Conservation (phyloP, 2,797 vertebrate genomes). For the Hoplostethus mediterraneus region DNA sequence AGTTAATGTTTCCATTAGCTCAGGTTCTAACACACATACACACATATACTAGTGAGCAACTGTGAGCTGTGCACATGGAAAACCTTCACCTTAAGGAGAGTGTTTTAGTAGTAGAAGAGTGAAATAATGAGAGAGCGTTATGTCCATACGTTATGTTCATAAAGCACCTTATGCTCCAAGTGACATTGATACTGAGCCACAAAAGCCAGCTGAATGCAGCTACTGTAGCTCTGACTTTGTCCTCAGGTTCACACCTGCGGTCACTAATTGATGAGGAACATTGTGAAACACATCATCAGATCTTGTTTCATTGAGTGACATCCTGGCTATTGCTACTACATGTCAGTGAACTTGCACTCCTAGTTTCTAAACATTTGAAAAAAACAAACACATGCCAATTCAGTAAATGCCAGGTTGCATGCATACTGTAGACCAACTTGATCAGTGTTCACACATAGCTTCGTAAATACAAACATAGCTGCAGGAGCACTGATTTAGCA, state of each 20-base stretch:
- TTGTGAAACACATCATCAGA: slow-evolving; percentile 12
- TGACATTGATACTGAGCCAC: neutral
- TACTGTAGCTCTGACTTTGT: neutral
- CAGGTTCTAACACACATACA: slow-evolving; percentile 23
- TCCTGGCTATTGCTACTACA: neutral
- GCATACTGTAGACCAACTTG: neutral
- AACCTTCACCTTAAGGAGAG: neutral
- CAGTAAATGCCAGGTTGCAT: neutral
- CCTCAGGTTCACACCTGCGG: slow-evolving; percentile 26
- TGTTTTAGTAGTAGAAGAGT: neutral
- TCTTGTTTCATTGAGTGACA: neutral
- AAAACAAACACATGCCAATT: neutral
- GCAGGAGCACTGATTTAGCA: neutral
- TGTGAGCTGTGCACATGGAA: slow-evolving; percentile 4
- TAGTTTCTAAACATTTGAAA: too few species aligned
- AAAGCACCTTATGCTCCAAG: neutral
- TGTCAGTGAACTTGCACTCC: neutral
- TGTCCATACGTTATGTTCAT: neutral
- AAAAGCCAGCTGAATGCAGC: neutral
- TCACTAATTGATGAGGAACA: slow-evolving; percentile 29
- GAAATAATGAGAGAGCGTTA: neutral
- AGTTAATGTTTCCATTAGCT: slow-evolving; percentile 27
- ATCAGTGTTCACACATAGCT: neutral
- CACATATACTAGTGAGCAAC: slow-evolving; percentile 20
- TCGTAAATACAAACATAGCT: neutral